Evolutionary conservation across 2,888 invertebrate species (phyloP).

Genomic region (Diarsia brunnea): DNA sequence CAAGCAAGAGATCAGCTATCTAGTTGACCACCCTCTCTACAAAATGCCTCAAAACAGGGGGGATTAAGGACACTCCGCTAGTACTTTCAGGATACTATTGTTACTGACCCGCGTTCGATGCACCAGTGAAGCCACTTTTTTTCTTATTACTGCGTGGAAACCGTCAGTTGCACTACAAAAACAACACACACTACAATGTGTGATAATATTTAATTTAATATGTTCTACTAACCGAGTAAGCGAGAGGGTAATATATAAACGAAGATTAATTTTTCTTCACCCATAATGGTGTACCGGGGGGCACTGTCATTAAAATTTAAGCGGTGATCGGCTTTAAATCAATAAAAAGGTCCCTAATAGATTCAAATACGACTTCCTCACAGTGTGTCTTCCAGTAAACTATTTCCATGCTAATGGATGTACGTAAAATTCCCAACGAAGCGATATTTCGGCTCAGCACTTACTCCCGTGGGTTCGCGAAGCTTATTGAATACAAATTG

Average conservation of each 20-base stretch:
- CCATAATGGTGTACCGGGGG: background rate
- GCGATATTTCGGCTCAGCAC: constrained; percentile 80
- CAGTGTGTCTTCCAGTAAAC: constrained; percentile 54
- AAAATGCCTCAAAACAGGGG: too few species aligned
- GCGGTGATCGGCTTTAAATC: too few species aligned
- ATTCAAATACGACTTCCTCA: background rate
- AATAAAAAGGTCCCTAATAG: background rate
- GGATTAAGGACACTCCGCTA: too few species aligned
- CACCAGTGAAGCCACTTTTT: too few species aligned
- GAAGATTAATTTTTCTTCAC: background rate
- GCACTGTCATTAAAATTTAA: background rate
- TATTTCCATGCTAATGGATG: constrained; percentile 48
- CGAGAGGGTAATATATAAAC: background rate
- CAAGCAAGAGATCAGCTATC: too few species aligned
- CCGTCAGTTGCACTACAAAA: too few species aligned
- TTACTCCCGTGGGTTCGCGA: constrained; percentile 74
- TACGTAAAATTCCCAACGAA: constrained; percentile 75
- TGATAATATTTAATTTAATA: too few species aligned
- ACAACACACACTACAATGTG: too few species aligned
- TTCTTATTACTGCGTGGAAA: too few species aligned
- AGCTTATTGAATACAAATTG: constrained; percentile 89
- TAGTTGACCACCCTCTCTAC: too few species aligned
- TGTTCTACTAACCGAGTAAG: background rate
- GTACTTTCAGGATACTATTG: too few species aligned
- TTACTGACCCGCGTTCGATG: too few species aligned